These are phyloP conservation scores for Unio delphinus DNA, from an alignment of 2,888 invertebrate genomes.

Conservation along the genomic window DNA sequence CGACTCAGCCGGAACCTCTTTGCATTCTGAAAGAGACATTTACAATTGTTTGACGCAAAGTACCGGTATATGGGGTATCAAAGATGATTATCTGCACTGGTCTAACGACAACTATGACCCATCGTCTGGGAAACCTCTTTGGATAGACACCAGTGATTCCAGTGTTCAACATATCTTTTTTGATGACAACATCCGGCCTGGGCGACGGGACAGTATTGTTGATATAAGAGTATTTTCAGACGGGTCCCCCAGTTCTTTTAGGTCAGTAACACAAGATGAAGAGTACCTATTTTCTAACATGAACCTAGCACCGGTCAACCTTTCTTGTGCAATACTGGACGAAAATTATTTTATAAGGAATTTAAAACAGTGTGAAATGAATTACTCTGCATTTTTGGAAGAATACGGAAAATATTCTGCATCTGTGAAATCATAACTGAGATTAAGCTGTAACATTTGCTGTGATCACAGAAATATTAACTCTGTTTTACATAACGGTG, in stretches of 20 bases:
- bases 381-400: constrained; percentile 5
- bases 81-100: constrained; percentile 24
- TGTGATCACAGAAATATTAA: too few relatives aligned
- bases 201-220: constrained; percentile 27
- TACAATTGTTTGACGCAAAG: constrained; percentile 15
- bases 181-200: constrained; percentile 37
- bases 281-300: constrained; percentile 24
- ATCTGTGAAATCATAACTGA: too few relatives aligned
- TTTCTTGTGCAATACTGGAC: constrained; percentile 28
- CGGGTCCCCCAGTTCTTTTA: constrained; percentile 10
- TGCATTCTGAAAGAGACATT: constrained; percentile 25
- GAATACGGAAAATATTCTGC: too few relatives aligned
- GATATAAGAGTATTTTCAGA: constrained; percentile 15
- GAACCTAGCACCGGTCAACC: constrained; percentile 30
- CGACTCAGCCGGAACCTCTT: neutral
- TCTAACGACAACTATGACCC: constrained; percentile 24
- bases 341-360: constrained; percentile 30
- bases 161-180: constrained; percentile 32
- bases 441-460: too few relatives aligned
- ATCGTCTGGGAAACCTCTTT: constrained; percentile 25
- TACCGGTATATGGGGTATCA: constrained; percentile 20
- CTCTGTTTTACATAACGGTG: too few relatives aligned
- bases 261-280: constrained; percentile 15
- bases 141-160: constrained; percentile 21
- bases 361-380: constrained; percentile 24